Conservation (phyloP, 2,797 vertebrate species). For the Erpetoichthys calabaricus region DNA sequence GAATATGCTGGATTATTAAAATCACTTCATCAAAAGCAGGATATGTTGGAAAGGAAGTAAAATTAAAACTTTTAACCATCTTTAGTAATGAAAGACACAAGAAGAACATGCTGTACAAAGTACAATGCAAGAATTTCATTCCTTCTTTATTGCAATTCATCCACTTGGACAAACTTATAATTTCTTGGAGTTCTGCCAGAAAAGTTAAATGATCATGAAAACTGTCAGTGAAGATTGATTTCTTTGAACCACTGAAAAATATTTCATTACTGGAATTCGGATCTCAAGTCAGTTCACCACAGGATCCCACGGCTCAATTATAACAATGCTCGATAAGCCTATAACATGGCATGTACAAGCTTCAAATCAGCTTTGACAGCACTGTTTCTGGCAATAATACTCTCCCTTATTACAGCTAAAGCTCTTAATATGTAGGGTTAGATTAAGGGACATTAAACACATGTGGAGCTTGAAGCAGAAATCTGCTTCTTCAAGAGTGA, state of each 20-base stretch:
- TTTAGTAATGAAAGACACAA: too few relatives aligned
- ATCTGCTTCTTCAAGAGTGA: constrained; percentile 1
- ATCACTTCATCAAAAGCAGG: too few relatives aligned
- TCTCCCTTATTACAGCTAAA: constrained; percentile 4
- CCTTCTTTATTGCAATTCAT: too few relatives aligned
- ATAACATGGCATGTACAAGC: constrained; percentile 2
- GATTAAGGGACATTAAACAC: constrained; percentile 8
- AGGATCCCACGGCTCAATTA: constrained; percentile 5
- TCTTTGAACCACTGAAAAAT: not conserved
- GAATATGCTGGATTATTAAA: too few relatives aligned
- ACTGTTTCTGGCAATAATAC: constrained; percentile 7
- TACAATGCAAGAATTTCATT: too few relatives aligned
- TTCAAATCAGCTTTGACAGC: constrained; percentile 6
- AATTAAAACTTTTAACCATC: too few relatives aligned
- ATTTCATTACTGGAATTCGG: constrained; percentile 4
- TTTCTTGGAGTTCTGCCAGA: not conserved
- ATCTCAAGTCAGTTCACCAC: not conserved
- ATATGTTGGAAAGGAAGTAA: too few relatives aligned
- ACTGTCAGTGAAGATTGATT: not conserved
- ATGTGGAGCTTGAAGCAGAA: constrained; percentile 3
- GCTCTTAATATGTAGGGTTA: constrained; percentile 6
- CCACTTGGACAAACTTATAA: not conserved
- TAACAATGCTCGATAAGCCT: constrained; percentile 8
- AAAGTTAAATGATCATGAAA: not conserved
- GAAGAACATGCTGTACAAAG: too few relatives aligned